Evolutionary conservation across 2,797 vertebrate species (phyloP).

Genomic region (Syndactyla subalaris): DNA sequence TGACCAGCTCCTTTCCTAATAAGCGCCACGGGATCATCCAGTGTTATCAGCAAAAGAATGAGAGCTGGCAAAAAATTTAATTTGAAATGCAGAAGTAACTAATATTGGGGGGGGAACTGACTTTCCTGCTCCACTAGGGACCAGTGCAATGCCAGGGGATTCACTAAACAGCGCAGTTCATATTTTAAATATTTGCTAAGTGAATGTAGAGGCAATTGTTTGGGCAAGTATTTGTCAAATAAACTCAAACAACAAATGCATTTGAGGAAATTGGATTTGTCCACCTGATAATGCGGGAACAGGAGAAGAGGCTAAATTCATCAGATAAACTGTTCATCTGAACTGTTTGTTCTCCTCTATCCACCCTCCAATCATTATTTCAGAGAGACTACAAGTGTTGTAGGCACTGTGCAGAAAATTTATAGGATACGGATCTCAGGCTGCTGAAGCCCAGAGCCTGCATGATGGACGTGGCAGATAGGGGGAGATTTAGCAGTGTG

Average conservation of each 20-base stretch:
- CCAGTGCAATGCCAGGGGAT: neutral
- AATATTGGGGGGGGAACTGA: neutral
- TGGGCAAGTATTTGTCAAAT: conserved; percentile 63
- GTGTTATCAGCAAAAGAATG: neutral
- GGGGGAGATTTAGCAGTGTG: neutral
- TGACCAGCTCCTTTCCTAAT: conserved; percentile 35
- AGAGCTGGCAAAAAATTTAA: conserved; percentile 2
- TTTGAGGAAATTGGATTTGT: conserved; percentile 69
- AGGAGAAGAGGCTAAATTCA: conserved; percentile 48
- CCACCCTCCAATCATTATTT: conserved; percentile 53
- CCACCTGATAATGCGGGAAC: conserved; percentile 49
- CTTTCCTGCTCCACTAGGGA: neutral
- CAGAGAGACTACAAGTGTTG: conserved; percentile 22
- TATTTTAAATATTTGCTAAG: conserved; percentile 64
- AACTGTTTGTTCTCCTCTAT: conserved; percentile 59
- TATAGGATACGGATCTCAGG: conserved; percentile 1
- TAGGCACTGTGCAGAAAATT: conserved; percentile 29
- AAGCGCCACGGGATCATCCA: neutral
- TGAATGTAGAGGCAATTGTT: conserved; percentile 44
- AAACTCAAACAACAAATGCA: conserved; percentile 63
- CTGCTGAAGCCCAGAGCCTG: neutral
- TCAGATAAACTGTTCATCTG: conserved; percentile 61
- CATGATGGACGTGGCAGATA: neutral
- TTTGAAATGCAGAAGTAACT: conserved; percentile 25
- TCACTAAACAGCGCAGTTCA: neutral